Base-by-base conservation (phyloP, 2,797 vertebrate species). In the Benthosema pterotum region DNA sequence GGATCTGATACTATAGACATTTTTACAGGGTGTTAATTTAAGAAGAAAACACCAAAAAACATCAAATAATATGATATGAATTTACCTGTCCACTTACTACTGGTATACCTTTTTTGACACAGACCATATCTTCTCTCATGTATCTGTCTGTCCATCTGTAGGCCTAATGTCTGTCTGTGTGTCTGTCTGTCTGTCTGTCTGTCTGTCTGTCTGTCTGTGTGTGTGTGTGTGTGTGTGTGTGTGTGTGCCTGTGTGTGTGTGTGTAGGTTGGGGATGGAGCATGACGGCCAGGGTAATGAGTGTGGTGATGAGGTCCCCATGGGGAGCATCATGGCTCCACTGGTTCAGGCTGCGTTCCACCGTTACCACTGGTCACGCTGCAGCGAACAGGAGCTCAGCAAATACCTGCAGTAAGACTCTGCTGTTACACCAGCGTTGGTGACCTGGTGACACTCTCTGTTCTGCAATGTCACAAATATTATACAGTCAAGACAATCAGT, bases 301-400 rank as follows among this genome's bases (percentile, higher is more conserved):
- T 99, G 97, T 0, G 91, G 84, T 0, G 97, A 98, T 0, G 97
- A 99, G 67, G 96, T 98, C 6, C 87, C 90, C 1, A 83, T 98
- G 89, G 97, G 97, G 57, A 99, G 97, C 88, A 99, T 99, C 90
- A 99, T 99, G 97, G 96, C 97, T 2, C 96, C 97, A 0, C 88
- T 94, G n/a, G 96, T 98, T 28, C 96, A 98, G 83, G 97, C 97
- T 0, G 94, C 95, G 0, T 99, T 99, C 83, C 94, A 98, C 51
- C 95, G 95, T 22, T 99, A 97, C 90, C 97, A 97, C 89, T 98
- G 97, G 97, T 98, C 96, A 52, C 90, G 92, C 11, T 99, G 97
- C 87, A 98, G 97, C 89, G 94, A 97, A 81, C 95, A 95, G 81
- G 97, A 99, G 82, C 91, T 99, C 50, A 91, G 91, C 68, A 91